Evolutionary conservation across 2,797 vertebrate genomes (phyloP), one percentile per base, ranked within the genome.

Genomic region (Apodemus agrarius): DNA sequence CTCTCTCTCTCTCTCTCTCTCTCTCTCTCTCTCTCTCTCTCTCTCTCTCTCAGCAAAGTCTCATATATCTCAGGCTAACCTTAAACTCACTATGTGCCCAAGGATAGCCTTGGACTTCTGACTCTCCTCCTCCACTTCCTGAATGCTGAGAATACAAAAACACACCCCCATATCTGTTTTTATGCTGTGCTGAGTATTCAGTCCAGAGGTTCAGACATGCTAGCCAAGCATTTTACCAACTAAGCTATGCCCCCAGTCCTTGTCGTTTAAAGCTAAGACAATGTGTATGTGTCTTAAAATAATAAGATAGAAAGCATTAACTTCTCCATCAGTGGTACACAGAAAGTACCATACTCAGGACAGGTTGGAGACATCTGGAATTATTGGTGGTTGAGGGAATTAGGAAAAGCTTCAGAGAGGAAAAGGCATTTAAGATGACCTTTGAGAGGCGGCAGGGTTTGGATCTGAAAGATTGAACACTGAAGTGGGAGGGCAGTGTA

Each of bases 371-470:
- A 84, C 82, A 2, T 19, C 69, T 78, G 6, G n/a, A 87, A 57
- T 76, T 29, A 54, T 59, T 96, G 74, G 69, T 43, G 37, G 12
- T 40, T 16, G 19, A 96, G 85, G 26, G 9, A 6, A 49, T 95
- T 19, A 52, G 57, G 83, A 91, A 91, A 87, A 93, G 43, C 40
- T 59, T 85, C 79, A 63, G 21, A 63, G 80, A 46, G n/a, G 74
- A 19, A 43, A 89, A 1, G 12, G 2, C 0, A 72, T 63, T 67
- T 86, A 24, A 17, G 57, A 61, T 57, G 52, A 65, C 52, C 67
- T 96, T 74, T 82, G 80, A 89, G 88, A 67, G 74, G 78, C 3
- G n/a, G 17, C 13, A 82, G 81, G 78, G 82, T 89, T 85, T 90
- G 86, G 43, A 43, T 89, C 69, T 79, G 57, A 90, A 61, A 89